Conservation (phyloP, 2,888 invertebrate species). For the Ormyrus pomaceus region DNA sequence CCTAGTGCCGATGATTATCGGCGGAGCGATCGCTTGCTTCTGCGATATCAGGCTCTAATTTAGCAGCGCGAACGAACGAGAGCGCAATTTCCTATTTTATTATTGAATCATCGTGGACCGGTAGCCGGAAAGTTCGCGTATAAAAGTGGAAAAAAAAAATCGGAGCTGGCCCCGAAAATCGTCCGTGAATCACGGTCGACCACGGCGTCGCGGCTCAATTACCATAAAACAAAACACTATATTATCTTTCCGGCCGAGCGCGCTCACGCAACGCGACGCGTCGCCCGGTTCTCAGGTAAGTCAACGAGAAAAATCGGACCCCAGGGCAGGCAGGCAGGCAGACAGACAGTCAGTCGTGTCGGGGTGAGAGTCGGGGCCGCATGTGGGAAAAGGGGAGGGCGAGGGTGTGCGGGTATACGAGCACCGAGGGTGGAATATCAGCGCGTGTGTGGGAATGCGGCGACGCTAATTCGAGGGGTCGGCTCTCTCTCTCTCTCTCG, state of each 20-base stretch:
- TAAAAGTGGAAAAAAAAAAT: neutral
- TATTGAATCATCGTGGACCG: too few species aligned
- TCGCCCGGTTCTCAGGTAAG: conserved; percentile 23
- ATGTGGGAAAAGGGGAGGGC: conserved; percentile 40
- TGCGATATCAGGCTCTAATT: too few species aligned
- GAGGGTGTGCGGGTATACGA: conserved; percentile 57
- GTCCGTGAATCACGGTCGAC: neutral
- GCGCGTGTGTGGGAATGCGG: conserved; percentile 70
- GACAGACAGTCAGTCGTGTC: neutral
- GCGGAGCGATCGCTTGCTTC: too few species aligned
- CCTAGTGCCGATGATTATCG: too few species aligned
- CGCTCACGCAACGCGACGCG: neutral
- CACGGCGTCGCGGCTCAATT: too few species aligned
- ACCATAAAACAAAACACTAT: neutral
- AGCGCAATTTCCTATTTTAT: too few species aligned
- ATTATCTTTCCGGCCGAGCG: conserved; percentile 1
- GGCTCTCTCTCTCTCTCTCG: conserved; percentile 26
- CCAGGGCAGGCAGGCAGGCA: too few species aligned
- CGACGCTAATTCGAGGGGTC: conserved; percentile 68
- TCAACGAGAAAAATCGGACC: conserved; percentile 18
- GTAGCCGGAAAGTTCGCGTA: too few species aligned
- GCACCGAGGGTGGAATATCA: conserved; percentile 71
- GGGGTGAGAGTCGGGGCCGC: neutral
- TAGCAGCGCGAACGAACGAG: too few species aligned
- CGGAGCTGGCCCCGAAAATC: neutral